Evolutionary conservation across 1,140 invertebrate species (phyloP).

Genomic region (Mizuhopecten yessoensis): DNA sequence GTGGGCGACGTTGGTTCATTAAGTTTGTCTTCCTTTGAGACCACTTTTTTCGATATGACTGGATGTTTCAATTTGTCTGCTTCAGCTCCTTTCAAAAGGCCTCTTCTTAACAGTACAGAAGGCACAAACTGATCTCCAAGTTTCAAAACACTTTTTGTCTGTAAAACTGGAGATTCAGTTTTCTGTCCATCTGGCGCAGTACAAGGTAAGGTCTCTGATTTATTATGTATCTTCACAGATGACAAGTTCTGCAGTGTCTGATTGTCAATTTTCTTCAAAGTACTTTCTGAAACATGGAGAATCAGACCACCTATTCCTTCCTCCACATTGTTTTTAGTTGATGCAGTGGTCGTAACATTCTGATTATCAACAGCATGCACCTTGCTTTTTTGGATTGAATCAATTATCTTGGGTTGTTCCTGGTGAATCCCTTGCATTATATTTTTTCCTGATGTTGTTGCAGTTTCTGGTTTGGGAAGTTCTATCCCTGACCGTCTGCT

Average conservation of each 20-base stretch:
- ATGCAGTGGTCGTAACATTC: too few relatives aligned
- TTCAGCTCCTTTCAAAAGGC: neutral
- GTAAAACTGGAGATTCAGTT: neutral
- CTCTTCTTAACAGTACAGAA: neutral
- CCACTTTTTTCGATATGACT: neutral
- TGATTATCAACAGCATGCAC: neutral
- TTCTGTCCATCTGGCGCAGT: neutral
- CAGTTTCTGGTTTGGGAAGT: neutral
- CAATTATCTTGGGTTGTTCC: neutral
- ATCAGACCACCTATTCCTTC: too few relatives aligned
- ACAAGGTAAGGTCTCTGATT: neutral
- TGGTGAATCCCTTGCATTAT: neutral
- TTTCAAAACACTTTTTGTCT: neutral
- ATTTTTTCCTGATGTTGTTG: neutral
- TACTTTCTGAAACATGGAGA: too few relatives aligned
- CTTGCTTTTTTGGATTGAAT: neutral
- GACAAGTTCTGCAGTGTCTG: neutral
- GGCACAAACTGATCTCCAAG: neutral
- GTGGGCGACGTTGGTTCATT: neutral
- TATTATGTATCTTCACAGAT: neutral
- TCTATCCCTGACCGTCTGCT: neutral
- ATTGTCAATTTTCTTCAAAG: neutral
- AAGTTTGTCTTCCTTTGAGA: neutral
- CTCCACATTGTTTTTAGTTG: too few relatives aligned
- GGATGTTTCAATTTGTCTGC: conserved; percentile 13